Evolutionary conservation across 1,140 invertebrate genomes (phyloP).

Genomic region (Trachymyrmex septentrionalis): DNA sequence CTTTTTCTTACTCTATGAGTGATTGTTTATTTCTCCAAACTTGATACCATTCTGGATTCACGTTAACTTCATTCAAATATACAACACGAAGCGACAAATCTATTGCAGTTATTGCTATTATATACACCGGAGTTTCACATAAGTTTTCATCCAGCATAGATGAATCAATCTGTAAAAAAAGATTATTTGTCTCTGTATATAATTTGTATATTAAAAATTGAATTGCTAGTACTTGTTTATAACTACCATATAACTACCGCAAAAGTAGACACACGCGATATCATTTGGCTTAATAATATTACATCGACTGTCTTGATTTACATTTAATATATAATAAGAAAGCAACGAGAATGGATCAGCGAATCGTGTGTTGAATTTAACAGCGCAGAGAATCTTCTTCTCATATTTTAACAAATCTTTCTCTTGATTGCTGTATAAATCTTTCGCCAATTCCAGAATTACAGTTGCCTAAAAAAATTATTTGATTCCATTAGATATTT

Average conservation of each 20-base stretch:
- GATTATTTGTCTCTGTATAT: neutral
- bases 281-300: neutral
- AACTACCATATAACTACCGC: constrained; percentile 75
- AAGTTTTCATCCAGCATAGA: constrained; percentile 71
- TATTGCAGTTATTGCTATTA: constrained; percentile 52
- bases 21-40: constrained; percentile 40
- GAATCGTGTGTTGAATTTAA: constrained; percentile 76
- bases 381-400: constrained; percentile 61
- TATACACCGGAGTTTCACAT: constrained; percentile 17
- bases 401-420: constrained; percentile 69
- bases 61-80: neutral
- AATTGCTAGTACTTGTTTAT: neutral
- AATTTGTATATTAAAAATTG: neutral
- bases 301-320: neutral
- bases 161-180: constrained; percentile 75
- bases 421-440: constrained; percentile 48
- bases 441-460: constrained; percentile 64
- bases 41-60: constrained; percentile 8
- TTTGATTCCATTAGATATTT: neutral
- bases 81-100: constrained; percentile 66
- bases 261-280: constrained; percentile 53
- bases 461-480: constrained; percentile 62
- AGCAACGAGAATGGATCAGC: constrained; percentile 74
- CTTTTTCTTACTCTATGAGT: constrained; percentile 26
- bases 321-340: constrained; percentile 54